Evolutionary conservation across 53 echinoderm and acorn worm genomes (phyloP), one percentile per base, ranked within the genome.

Genomic region (Patiria pectinifera): DNA sequence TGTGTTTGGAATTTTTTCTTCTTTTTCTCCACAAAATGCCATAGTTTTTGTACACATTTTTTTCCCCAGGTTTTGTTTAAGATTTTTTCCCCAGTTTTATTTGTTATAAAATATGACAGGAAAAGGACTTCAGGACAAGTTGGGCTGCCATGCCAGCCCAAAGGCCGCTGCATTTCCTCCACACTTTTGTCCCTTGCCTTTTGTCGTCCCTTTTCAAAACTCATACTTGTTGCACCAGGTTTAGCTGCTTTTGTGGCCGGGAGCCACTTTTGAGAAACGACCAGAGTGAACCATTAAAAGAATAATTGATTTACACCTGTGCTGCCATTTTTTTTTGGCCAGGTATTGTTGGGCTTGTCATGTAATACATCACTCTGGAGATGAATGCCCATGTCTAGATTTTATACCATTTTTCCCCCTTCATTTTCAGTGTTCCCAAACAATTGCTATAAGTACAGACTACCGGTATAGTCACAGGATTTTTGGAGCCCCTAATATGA

Each of bases 181-280:
- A 46, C 45, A 23, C 48, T 71, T 43, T 69, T 85, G 66, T 21
- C 81, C 6, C 11, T 59, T 23, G 83, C 58, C 59, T 82, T 86
- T 86, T 86, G 86, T 86, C n/a, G 75, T 72, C 86, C 53, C 53
- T 53, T 53, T 86, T 86, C 22, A 49, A 72, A 86, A 86, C 35
- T 86, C 49, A 53, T 22, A 75, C 74, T 86, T 86, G 74, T 49
- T 70, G 70, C 19, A 69, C 11, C n/a, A 47, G 74, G 75, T 47
- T 26, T 48, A 71, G n/a, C 35, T 63, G 69, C 86, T 75, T 45
- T 86, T 86, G 86, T 86, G 70, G 11, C 45, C 8, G 66, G 35
- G 69, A 70, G 85, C 74, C 74, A 16, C 74, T 21, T 21, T 24
- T n/a, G 3, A 23, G 74, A 74, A 74, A 74, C 4, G 24, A 66